A percentile compares a stretch with the other conserved stretches of the same genome.
Evolutionary conservation across 92 coral and sea anemone species (phyloP).

Genomic region (Blastomussa wellsi): DNA sequence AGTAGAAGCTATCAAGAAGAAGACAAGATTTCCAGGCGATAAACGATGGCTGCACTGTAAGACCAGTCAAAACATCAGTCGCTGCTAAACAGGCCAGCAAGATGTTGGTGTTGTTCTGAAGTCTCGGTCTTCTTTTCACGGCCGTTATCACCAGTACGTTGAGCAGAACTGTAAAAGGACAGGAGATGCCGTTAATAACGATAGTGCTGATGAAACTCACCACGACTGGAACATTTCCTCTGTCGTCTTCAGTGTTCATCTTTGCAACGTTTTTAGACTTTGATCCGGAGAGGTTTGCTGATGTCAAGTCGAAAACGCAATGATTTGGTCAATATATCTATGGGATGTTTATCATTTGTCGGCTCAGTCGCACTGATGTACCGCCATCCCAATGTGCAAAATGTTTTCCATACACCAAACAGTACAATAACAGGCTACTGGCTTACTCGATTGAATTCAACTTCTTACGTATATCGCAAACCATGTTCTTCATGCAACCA

Average conservation of each 20-base stretch:
- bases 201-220: not conserved
- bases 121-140: not conserved
- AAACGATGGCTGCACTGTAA: not conserved
- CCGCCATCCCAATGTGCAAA: not conserved
- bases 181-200: not conserved
- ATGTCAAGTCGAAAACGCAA: not conserved
- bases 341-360: not conserved
- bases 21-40: not conserved
- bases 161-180: not conserved
- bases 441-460: no score
- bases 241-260: not conserved
- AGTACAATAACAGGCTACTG: no score
- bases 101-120: not conserved
- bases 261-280: not conserved
- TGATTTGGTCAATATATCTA: not conserved
- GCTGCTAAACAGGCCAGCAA: slow-evolving; percentile 17
- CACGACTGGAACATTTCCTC: not conserved
- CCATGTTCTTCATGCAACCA: no score
- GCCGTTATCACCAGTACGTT: slow-evolving; percentile 4
- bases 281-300: not conserved
- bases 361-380: not conserved
- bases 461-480: no score
- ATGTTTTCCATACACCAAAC: no score
- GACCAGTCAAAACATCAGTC: not conserved
- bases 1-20: no score